Evolutionary conservation across 1,140 invertebrate species (phyloP).

Genomic region (Spodoptera litura): DNA sequence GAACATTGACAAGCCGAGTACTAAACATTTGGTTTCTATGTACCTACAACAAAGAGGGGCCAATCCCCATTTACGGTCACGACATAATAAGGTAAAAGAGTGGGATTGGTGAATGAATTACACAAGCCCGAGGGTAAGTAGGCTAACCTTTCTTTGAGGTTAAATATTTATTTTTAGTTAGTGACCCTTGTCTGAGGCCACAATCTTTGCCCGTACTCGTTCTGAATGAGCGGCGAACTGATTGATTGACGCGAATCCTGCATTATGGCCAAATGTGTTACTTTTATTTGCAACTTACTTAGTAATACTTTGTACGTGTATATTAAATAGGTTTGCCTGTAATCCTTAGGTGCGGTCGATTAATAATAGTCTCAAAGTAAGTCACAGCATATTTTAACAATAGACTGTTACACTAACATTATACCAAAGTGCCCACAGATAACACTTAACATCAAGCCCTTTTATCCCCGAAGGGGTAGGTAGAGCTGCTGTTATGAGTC

Average conservation of each 20-base stretch:
- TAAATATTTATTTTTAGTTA: slow-evolving; percentile 45
- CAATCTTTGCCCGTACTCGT: slow-evolving; percentile 23
- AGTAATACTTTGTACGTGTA: too few species aligned
- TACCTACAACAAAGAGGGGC: slow-evolving; percentile 6
- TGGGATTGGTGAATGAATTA: slow-evolving; percentile 49
- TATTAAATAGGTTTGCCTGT: too few species aligned
- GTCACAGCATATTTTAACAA: too few species aligned
- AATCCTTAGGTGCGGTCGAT: too few species aligned
- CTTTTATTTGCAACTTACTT: neutral
- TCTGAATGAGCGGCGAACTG: slow-evolving; percentile 21
- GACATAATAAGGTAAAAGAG: slow-evolving; percentile 40
- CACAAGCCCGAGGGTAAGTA: slow-evolving; percentile 34
- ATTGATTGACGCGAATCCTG: slow-evolving; percentile 21
- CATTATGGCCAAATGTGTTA: slow-evolving; percentile 15
- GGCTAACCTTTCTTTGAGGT: slow-evolving; percentile 29
- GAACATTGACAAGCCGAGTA: slow-evolving; percentile 14
- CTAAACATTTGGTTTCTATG: slow-evolving; percentile 1
- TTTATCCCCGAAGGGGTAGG: too few species aligned
- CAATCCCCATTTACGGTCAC: slow-evolving; percentile 26
- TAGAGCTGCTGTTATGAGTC: too few species aligned
- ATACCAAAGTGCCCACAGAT: too few species aligned
- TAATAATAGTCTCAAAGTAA: too few species aligned
- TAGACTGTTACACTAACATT: too few species aligned
- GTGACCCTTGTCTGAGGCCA: slow-evolving; percentile 16
- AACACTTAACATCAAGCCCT: too few species aligned